Percentiles rank a stretch among this genome's conserved stretches.
phyloP scores from a whole-genome alignment of 2,888 invertebrate species.

The Eupithecia inturbata region DNA sequence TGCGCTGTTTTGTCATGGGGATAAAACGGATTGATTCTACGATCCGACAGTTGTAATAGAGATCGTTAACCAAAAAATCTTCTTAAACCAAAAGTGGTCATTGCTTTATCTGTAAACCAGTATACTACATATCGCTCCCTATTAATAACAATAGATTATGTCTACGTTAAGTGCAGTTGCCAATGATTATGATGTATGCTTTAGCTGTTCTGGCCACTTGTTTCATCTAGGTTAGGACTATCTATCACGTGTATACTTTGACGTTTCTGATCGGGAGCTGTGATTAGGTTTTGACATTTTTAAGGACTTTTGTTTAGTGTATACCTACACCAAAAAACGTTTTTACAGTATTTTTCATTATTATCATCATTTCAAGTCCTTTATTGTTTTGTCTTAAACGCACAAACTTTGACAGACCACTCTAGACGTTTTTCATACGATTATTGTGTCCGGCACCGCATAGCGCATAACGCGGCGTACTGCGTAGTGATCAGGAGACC shows the following conservation, averaged over 20 bases:
- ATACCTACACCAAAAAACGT: no score
- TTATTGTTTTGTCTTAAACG: no score
- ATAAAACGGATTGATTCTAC: no score
- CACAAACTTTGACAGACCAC: no score
- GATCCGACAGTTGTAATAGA: no score
- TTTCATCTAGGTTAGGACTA: conserved; percentile 31
- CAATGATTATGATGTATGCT: conserved; percentile 59
- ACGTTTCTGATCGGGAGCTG: not conserved
- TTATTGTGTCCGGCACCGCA: no score
- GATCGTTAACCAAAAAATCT: not conserved
- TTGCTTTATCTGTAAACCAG: conserved; percentile 17
- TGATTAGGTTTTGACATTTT: not conserved
- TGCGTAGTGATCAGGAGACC: no score
- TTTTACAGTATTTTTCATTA: no score
- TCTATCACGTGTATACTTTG: conserved; percentile 28
- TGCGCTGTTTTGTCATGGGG: no score
- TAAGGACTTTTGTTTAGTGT: not conserved
- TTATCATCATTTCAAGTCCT: no score
- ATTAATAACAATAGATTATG: conserved; percentile 64
- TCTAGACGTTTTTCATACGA: no score
- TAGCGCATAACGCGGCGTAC: no score
- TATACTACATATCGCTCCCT: conserved; percentile 44
- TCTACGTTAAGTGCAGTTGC: conserved; percentile 57
- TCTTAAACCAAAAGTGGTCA: not conserved
- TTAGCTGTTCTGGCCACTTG: conserved; percentile 39